Evolutionary conservation across 2,888 invertebrate species (phyloP), one percentile per base, ranked within the genome.

Genomic region (Rhingia campestris): DNA sequence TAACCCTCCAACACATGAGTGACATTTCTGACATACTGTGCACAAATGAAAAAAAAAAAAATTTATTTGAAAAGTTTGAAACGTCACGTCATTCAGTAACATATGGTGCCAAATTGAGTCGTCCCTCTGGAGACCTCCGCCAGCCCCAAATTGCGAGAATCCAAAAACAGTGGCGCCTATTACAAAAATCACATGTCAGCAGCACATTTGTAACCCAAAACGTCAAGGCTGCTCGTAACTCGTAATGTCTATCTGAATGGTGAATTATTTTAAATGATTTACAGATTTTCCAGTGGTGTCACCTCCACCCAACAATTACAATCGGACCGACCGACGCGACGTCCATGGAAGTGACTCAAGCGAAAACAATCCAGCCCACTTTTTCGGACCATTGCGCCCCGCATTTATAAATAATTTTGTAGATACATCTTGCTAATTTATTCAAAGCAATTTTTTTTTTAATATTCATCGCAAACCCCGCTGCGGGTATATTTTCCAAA

Each of bases 351-450:
- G 10, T 22, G 35, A 22, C 63, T 41, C 56, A 56, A 49, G 30
- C 30, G 14, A 64, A 56, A 58, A 63, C 69, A 56, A 64, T 39
- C 47, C 69, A 76, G 43, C 76, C 76, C 61, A 69, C 67, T 61
- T 61, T 76, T 66, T 59, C 64, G 63, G 14, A 49, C 51, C 56
- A 70, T 77, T 77, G 70, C 51, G 76, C 64, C 1, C 22, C 22
- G 22, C 58, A 45, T 69, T 61, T 76, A 54, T 45, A 51, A 22
- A 22, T 45, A 14, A 22, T 12, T 54, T 30, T 33, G 53, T 53
- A 59, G 61, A 76, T 39, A 76, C 61, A 61, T 54, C 67, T 30
- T 32, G 35, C 61, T 61, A 69, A 76, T 69, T 76, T 69, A 76
- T 76, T 61, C 61, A 54, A 33, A 54, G 30, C 33, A 45, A 6